phyloP scores from a whole-genome alignment of 2,888 invertebrate species.

The Cristatella mucedo region DNA sequence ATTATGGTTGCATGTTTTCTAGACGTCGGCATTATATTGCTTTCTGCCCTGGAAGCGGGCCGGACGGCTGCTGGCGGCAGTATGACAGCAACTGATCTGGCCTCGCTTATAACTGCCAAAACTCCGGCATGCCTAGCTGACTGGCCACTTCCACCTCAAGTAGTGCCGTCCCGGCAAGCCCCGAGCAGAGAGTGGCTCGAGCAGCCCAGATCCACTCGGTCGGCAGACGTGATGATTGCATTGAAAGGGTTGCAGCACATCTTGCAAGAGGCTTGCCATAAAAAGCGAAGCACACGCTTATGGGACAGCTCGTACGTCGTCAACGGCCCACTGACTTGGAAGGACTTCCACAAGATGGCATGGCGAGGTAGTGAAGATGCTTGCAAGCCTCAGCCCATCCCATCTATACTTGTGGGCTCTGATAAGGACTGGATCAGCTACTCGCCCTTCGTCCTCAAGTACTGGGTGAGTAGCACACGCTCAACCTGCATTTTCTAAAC shows the following conservation, averaged over 20 bases:
- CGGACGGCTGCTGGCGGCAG: no score
- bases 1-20: no score
- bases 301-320: conserved; percentile 85
- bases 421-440: conserved; percentile 86
- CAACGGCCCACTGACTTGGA: conserved; percentile 91
- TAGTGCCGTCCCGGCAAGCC: no score
- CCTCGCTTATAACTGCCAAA: no score
- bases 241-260: conserved; percentile 79
- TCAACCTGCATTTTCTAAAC: no score
- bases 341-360: conserved; percentile 86
- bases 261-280: conserved; percentile 85
- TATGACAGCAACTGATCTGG: no score
- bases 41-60: no score
- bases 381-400: conserved; percentile 91
- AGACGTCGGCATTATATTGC: no score
- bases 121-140: no score
- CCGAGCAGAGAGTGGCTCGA: no score
- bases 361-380: conserved; percentile 78
- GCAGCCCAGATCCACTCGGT: no score
- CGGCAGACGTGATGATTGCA: conserved; percentile 70
- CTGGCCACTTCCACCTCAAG: no score
- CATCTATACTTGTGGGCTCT: conserved; percentile 77
- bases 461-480: conserved; percentile 64
- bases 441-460: conserved; percentile 80
- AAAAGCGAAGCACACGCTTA: conserved; percentile 54